Evolutionary conservation across 2,888 invertebrate genomes (phyloP), one percentile per base, ranked within the genome.

Genomic region (Schrankia costaestrigalis): DNA sequence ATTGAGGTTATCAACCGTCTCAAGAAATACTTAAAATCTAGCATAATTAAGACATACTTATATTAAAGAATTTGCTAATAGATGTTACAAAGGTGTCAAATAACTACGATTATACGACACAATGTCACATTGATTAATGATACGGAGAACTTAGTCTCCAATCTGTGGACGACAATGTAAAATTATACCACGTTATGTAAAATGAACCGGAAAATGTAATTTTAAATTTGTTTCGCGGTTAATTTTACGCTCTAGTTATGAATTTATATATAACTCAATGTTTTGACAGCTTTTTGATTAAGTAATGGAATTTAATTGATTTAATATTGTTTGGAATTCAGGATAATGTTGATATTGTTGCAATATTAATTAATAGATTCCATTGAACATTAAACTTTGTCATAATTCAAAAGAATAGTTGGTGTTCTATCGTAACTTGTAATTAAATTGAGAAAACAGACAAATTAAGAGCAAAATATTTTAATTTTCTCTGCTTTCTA

Each of bases 171-270:
- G 34, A 34, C 34, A 28, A 28, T 34, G 34, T 28, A 28, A 28
- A 28, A 34, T 28, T 34, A 34, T 24, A 23, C 26, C 26, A 15
- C 21, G 21, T 21, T 36, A 45, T 53, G 54, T 38, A 35, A 35
- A 24, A 45, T 26, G 36, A 31, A 24, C 38, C 36, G 36, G 45
- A 39, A 55, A 53, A 55, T 51, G 38, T 49, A 38, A 53, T 55
- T 50, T 46, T 46, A 49, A 52, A 50, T 50, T 33, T 43, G 41
- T 36, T 51, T 30, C 35, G 17, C 19, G 26, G 32, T 26, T 47
- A 36, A 47, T 55, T 53, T 46, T 31, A 35, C 51, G 44, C 29
- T 41, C 54, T 41, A 35, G 33, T 41, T 35, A 10, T n/a, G 21
- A 44, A 26, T 44, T 47, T 35, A 24, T 53, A 35, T 49, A 48